Percentiles rank a stretch among this genome's conserved stretches.
Conservation (phyloP, 2,113 vertebrate genomes). For the Himantopus leucocephalus region DNA sequence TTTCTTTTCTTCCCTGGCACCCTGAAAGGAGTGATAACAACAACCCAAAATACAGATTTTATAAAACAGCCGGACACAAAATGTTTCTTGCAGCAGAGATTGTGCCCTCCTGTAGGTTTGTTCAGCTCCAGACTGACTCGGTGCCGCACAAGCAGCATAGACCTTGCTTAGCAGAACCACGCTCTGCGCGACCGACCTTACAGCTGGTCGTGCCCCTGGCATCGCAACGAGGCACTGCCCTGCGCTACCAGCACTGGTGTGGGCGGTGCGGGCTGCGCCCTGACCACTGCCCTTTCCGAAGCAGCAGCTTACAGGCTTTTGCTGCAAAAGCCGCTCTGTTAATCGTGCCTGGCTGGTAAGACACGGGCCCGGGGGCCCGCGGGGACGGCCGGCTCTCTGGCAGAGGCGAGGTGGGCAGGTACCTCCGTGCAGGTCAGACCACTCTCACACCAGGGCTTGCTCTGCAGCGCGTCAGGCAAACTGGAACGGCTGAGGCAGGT, state of each 20-base stretch:
- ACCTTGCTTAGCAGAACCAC: background rate
- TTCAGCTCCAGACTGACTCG: background rate
- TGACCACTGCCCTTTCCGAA: background rate
- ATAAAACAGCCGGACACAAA: background rate
- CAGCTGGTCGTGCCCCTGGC: background rate
- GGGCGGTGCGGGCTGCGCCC: background rate
- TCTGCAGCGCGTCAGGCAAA: background rate
- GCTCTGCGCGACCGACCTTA: rapidly evolving
- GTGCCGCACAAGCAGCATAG: background rate
- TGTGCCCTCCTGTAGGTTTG: background rate
- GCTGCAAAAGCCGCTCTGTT: background rate
- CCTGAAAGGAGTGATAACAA: background rate
- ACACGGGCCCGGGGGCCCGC: rapidly evolving
- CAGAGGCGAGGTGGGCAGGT: background rate
- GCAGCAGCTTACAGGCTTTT: background rate
- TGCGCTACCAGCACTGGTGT: background rate
- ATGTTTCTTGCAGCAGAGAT: background rate
- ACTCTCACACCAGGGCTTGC: too few species aligned
- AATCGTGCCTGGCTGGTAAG: background rate
- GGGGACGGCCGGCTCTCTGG: background rate
- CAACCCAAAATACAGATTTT: background rate
- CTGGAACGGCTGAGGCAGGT: background rate
- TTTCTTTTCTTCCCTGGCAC: background rate
- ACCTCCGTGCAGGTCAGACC: background rate
- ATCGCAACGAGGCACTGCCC: background rate